Evolutionary conservation across 2,888 invertebrate genomes (phyloP), one percentile per base, ranked within the genome.

Genomic region (Platycheirus rosarum): DNA sequence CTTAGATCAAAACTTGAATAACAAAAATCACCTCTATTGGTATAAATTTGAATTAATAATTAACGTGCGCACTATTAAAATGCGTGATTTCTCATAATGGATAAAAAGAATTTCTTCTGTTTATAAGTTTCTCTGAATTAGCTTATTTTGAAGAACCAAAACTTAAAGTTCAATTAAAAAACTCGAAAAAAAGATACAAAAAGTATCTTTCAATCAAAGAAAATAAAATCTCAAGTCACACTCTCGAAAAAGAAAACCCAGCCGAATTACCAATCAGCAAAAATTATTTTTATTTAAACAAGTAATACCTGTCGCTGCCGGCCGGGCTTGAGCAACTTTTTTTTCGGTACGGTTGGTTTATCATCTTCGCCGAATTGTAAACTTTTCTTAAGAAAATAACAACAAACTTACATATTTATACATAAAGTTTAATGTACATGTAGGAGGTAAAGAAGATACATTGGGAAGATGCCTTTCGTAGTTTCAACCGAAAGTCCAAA

Each of bases 301-400:
- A 78, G 78, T 73, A 68, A 78, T 74, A 78, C 78, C 78, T 68
- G 78, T 78, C 74, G 40, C 60, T 23, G 44, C 60, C 60, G 60
- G 44, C 60, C 62, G 60, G 66, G 42, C 29, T 76, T 76, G 53
- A 55, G 62, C 55, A 48, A 66, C 32, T 63, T 53, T 60, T 70
- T 69, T 69, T 60, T 29, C 8, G 9, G 16, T 16, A 16, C 18
- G 18, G n/a, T 20, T 53, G 29, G 40, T 40, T 26, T 40, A 23
- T 35, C 35, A 49, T 42, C 26, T 32, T 35, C 29, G 13, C 29
- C 51, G 60, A 70, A 57, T 23, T 40, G 40, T 40, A 40, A 57
- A 9, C 40, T 57, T 57, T 40, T 57, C 23, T 18, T 20, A 8
- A 3, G n/a, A 32, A 11, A 16, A 32, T 7, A 51, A 29, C 14